Base-by-base conservation (phyloP, 2,888 invertebrate genomes). In the Notocelia uddmanniana region DNA sequence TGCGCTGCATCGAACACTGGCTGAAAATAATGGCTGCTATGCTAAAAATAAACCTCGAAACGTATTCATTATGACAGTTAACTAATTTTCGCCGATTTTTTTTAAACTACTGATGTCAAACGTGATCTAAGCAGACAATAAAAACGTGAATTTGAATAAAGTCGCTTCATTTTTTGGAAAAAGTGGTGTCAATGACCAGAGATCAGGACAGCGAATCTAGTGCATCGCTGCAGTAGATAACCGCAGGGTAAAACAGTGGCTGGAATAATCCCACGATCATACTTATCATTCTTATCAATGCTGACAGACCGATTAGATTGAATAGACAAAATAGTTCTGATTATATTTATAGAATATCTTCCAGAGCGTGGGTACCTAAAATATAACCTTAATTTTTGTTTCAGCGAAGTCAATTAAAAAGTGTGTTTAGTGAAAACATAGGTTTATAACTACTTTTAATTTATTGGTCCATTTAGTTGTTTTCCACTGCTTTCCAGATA, bases 171-270 rank as follows among this genome's bases (percentile, higher is more conserved):
- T 26, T 71, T 41, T 41, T 60, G 66, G 18, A 37, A 62, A 69
- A 55, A 31, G 18, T 21, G 18, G 66, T n/a, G 71, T 71, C 54
- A 66, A 60, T 54, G 66, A 71, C 66, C 66, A 9, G 45, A 71
- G 59, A 71, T 54, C 66, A 37, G 71, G 60, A 48, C 66, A 54
- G 18, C 31, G 59, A 50, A 71, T 67, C 59, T 71, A 60, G 60
- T 71, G 71, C 71, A 71, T 71, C 64, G 11, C 31, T 71, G 71
- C 66, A 71, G 45, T 41, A 59, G 64, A 70, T 70, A 70, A 52
- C 26, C 37, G 50, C 26, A 57, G 55, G 21, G 34, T 26, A 64
- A 64, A 52, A 26, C 19, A 31, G 59, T 66, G 41, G n/a, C 41
- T 59, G 18, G 23, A 37, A 59, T 68, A 68, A 58, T 68, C 18